phyloP scores from a whole-genome alignment of 2,113 vertebrate genomes.

The Myanophis thanlyinensis region DNA sequence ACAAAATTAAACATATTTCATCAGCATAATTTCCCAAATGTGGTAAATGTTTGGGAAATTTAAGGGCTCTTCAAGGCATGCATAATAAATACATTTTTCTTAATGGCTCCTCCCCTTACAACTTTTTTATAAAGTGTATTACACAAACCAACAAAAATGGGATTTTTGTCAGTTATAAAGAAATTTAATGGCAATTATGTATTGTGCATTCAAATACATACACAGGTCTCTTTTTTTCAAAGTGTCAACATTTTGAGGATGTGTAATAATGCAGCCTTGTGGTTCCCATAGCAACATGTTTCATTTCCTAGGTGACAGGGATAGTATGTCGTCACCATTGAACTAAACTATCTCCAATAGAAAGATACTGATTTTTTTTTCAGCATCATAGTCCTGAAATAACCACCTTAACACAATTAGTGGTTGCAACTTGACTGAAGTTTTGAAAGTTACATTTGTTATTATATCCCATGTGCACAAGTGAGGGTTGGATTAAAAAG shows the following conservation, averaged over 20 bases:
- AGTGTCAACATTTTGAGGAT: slow-evolving; percentile 65
- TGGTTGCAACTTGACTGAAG: background rate
- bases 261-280: slow-evolving; percentile 66
- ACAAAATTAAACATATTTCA: slow-evolving; percentile 44
- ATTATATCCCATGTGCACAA: background rate
- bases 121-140: slow-evolving; percentile 21
- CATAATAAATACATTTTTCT: background rate
- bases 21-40: slow-evolving; percentile 43
- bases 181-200: slow-evolving; percentile 3
- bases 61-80: slow-evolving; percentile 26
- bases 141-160: background rate
- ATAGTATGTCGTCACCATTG: slow-evolving; percentile 67
- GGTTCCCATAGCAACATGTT: slow-evolving; percentile 74
- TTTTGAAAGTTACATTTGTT: background rate
- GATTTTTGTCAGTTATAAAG: background rate
- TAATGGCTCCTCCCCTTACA: slow-evolving; percentile 17
- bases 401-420: background rate
- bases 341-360: slow-evolving; percentile 58
- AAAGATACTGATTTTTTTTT: slow-evolving; percentile 52
- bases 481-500: background rate
- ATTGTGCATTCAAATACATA: background rate
- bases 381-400: background rate
- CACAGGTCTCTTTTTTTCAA: slow-evolving; percentile 40
- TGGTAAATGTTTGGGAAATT: slow-evolving; percentile 28
- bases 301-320: slow-evolving; percentile 76